These are phyloP conservation scores for Sialis lutaria DNA, from an alignment of 2,888 invertebrate genomes.

Conservation along the genomic window DNA sequence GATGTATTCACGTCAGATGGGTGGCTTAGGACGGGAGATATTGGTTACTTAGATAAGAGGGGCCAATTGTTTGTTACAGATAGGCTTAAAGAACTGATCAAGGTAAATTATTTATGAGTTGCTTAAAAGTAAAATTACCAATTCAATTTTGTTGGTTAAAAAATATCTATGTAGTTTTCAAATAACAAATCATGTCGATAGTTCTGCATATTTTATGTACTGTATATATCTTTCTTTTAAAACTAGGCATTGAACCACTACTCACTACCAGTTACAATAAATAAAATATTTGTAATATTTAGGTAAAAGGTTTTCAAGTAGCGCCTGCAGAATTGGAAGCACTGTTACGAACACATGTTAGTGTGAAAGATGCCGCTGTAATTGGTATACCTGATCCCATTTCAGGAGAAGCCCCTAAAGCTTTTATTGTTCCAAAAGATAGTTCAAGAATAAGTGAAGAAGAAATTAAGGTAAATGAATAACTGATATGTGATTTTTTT, in stretches of 20 bases:
- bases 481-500: not conserved
- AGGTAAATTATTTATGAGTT: constrained; percentile 31
- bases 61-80: constrained; percentile 53
- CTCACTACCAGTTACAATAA: too few relatives aligned
- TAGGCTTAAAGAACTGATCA: constrained; percentile 68
- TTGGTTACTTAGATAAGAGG: constrained; percentile 35
- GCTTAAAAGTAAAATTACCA: too few relatives aligned
- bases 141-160: too few relatives aligned
- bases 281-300: not conserved
- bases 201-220: too few relatives aligned
- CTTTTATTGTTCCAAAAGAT: constrained; percentile 44
- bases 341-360: constrained; percentile 50
- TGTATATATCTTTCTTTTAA: too few relatives aligned
- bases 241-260: too few relatives aligned
- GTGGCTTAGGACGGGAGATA: constrained; percentile 60
- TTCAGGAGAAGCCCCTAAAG: constrained; percentile 59
- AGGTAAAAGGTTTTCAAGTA: constrained; percentile 47
- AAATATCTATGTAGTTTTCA: too few relatives aligned
- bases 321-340: constrained; percentile 79
- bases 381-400: constrained; percentile 52
- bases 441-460: constrained; percentile 15
- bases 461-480: not conserved
- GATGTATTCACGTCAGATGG: constrained; percentile 47
- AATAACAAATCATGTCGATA: too few relatives aligned
- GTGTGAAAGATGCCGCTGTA: constrained; percentile 65